Percentiles rank a stretch among this genome's conserved stretches.
Conservation (phyloP, 2,888 invertebrate genomes). For the Sarcophaga rosellei region DNA sequence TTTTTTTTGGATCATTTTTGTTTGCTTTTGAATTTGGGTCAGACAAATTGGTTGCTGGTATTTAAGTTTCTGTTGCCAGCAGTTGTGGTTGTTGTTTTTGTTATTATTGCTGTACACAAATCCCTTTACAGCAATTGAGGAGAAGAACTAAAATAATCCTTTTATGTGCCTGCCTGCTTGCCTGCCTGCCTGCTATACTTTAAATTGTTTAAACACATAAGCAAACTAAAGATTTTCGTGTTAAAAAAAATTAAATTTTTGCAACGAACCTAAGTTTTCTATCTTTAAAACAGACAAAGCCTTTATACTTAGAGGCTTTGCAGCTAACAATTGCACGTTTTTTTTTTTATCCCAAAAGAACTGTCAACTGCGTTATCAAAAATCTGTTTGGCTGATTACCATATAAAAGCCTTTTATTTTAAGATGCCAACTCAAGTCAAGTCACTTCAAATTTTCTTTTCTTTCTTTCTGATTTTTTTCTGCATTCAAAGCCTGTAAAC, state of each 20-base stretch:
- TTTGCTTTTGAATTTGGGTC: constrained; percentile 49
- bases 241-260: too few species aligned
- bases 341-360: constrained; percentile 15
- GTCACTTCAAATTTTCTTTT: constrained; percentile 25
- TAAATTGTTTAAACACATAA: too few species aligned
- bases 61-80: neutral
- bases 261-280: too few species aligned
- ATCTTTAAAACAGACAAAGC: too few species aligned
- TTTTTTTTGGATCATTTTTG: neutral
- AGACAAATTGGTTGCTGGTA: constrained; percentile 49
- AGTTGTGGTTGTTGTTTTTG: neutral
- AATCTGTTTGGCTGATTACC: constrained; percentile 44
- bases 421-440: constrained; percentile 58
- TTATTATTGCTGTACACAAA: constrained; percentile 22
- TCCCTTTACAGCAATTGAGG: constrained; percentile 47
- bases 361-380: constrained; percentile 41
- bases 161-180: too few species aligned
- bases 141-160: too few species aligned
- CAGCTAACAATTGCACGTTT: neutral
- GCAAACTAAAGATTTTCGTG: too few species aligned
- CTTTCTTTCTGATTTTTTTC: neutral
- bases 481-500: constrained; percentile 47
- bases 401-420: constrained; percentile 51
- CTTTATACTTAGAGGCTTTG: too few species aligned
- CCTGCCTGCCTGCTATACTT: too few species aligned